phyloP scores from a whole-genome alignment of 2,888 invertebrate species.

The Buathra laborator region DNA sequence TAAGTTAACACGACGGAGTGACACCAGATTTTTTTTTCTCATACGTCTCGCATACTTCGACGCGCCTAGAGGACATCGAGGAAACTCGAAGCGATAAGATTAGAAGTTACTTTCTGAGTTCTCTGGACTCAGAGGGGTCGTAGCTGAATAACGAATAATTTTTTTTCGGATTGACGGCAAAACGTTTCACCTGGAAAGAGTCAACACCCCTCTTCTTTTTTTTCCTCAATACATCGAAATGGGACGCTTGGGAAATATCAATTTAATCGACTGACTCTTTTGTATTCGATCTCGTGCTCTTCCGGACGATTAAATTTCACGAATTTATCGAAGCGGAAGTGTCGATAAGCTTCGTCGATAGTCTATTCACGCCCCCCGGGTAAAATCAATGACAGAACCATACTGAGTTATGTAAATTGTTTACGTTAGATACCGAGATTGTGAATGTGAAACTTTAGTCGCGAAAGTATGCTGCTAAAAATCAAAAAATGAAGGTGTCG shows the following conservation, averaged over 20 bases:
- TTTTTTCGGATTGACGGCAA: neutral
- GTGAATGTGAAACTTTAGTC: neutral
- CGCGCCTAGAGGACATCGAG: neutral
- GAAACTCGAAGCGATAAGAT: conserved; percentile 7
- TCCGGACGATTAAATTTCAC: conserved; percentile 59
- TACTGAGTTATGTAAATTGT: conserved; percentile 39
- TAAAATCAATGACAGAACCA: conserved; percentile 35
- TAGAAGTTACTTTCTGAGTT: neutral
- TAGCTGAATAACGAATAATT: neutral
- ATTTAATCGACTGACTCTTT: conserved; percentile 51
- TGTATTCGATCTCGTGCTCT: conserved; percentile 30
- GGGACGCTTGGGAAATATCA: conserved; percentile 33
- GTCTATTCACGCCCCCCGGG: neutral
- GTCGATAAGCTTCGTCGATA: conserved; percentile 54
- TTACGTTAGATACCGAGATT: neutral
- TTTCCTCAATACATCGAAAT: neutral
- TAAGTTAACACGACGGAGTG: conserved; percentile 54
- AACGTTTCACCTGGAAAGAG: neutral
- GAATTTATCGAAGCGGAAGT: conserved; percentile 59
- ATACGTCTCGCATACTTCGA: neutral
- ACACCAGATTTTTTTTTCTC: conserved; percentile 42
- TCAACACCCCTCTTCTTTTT: neutral
- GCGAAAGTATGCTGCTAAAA: conserved; percentile 12
- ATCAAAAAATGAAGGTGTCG: neutral
- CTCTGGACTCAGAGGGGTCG: neutral